Percentiles rank a stretch among this genome's conserved stretches.
Evolutionary conservation across 2,888 invertebrate species (phyloP).

Genomic region (Odontocolon sp.): DNA sequence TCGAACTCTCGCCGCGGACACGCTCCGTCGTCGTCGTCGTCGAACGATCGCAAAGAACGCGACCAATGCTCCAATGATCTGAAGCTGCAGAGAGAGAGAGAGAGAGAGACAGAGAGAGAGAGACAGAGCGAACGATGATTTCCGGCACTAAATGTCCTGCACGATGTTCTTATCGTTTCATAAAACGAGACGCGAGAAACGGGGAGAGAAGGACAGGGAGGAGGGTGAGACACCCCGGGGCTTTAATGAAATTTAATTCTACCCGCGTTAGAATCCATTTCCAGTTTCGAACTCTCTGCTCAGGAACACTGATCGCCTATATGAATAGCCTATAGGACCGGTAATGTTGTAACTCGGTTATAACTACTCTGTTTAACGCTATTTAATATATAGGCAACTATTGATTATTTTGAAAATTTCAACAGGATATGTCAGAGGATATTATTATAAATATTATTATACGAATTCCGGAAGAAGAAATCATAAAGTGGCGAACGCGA

Average conservation of each 20-base stretch:
- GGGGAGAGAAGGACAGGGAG: not conserved
- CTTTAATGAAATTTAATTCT: constrained; percentile 15
- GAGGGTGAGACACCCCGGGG: constrained; percentile 13
- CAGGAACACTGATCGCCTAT: not conserved
- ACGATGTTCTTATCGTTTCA: constrained; percentile 39
- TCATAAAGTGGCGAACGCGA: constrained; percentile 36
- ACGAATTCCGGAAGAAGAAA: constrained; percentile 52
- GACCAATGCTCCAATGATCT: not conserved
- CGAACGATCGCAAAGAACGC: too few species aligned
- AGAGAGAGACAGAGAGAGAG: not conserved
- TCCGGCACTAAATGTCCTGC: constrained; percentile 43
- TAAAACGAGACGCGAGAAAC: constrained; percentile 19
- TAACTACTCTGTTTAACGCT: constrained; percentile 11
- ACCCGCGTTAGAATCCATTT: not conserved
- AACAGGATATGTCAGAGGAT: constrained; percentile 5
- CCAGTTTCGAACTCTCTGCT: not conserved
- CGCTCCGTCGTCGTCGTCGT: not conserved
- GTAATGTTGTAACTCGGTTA: constrained; percentile 8
- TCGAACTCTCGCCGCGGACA: constrained; percentile 8
- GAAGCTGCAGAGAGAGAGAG: not conserved
- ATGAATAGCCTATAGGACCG: not conserved
- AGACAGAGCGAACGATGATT: constrained; percentile 38
- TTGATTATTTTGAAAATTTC: not conserved
- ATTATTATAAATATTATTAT: constrained; percentile 19
- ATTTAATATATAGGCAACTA: not conserved